Conservation (phyloP, 1,140 invertebrate genomes). For the Apis laboriosa region DNA sequence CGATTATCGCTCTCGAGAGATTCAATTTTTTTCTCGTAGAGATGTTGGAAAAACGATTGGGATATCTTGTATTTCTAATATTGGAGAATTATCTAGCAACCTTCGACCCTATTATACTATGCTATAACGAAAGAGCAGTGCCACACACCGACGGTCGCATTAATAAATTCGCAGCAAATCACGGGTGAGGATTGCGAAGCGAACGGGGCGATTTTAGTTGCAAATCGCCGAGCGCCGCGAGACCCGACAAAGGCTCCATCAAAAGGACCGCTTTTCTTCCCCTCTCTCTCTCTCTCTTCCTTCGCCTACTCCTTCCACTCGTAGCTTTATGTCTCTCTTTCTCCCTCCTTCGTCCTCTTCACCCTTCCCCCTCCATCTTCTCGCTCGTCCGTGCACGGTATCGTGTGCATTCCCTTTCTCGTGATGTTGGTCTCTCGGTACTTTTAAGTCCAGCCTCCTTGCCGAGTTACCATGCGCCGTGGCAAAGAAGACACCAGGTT, state of each 20-base stretch:
- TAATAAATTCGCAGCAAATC: conserved; percentile 80
- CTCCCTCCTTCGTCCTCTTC: conserved; percentile 17
- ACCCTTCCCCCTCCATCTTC: conserved; percentile 15
- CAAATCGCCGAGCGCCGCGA: conserved; percentile 80
- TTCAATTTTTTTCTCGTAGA: no score
- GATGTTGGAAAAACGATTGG: no score
- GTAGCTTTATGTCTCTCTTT: neutral
- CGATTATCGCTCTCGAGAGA: neutral
- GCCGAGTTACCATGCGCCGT: neutral
- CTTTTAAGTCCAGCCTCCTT: conserved; percentile 33
- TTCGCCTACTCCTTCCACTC: conserved; percentile 8
- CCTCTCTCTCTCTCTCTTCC: conserved; percentile 10
- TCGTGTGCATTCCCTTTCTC: conserved; percentile 31
- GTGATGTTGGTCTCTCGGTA: conserved; percentile 18
- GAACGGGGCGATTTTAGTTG: conserved; percentile 79
- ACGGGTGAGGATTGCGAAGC: conserved; percentile 60
- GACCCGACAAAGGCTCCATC: conserved; percentile 80
- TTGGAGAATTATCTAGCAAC: neutral
- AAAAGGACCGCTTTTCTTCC: conserved; percentile 76
- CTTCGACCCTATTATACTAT: neutral
- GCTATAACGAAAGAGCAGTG: neutral
- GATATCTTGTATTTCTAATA: neutral
- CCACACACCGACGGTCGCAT: conserved; percentile 68
- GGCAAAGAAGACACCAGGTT: neutral
- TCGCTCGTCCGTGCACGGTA: conserved; percentile 1